Base-by-base conservation (phyloP, 1,140 invertebrate species). In the Drosophila ananassae region DNA sequence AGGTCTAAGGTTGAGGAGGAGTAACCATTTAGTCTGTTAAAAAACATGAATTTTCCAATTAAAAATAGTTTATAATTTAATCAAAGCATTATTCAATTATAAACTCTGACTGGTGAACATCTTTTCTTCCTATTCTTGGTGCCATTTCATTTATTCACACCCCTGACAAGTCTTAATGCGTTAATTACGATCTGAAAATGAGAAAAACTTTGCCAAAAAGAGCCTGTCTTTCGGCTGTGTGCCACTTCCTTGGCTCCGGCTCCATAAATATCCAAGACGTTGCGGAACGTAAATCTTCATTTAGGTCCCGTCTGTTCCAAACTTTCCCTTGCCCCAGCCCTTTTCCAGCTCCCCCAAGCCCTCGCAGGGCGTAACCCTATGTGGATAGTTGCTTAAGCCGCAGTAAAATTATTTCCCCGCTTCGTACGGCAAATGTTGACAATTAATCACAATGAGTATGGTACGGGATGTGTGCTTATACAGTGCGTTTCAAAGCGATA, bases 391-490 rank as follows among this genome's bases (percentile, higher is more conserved):
- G 52, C 53, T 52, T 47, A 52, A 75, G 64, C 53, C 54, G 34
- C 51, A 71, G 58, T 54, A 28, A 71, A 66, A 62, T 34, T 76
- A 53, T 51, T 34, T 25, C 28, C 55, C 55, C 50, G 44, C 9
- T 37, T 37, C 55, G 30, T 21, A 39, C 52, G 39, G 53, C 58
- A 54, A 73, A 73, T 69, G 73, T 79, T 77, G 59, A 80, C 81
- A 85, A 83, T 87, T 87, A 87, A 89, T 87, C 82, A 87, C 83
- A 75, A 75, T 62, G 74, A 64, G 69, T 60, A 56, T 60, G 52
- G 37, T 39, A 63, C 24, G 68, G 69, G 39, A 55, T 59, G 22
- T 56, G 53, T 56, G n/a, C 51, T 22, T 25, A 41, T 41, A 57
- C 51, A 69, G 66, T 69, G 41, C 66, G 63, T 32, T 30, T 5